Evolutionary conservation across 37 sponge, comb jelly and placozoan genomes (phyloP), one percentile per base, ranked within the genome.

Genomic region (Aplysina aerophoba): DNA sequence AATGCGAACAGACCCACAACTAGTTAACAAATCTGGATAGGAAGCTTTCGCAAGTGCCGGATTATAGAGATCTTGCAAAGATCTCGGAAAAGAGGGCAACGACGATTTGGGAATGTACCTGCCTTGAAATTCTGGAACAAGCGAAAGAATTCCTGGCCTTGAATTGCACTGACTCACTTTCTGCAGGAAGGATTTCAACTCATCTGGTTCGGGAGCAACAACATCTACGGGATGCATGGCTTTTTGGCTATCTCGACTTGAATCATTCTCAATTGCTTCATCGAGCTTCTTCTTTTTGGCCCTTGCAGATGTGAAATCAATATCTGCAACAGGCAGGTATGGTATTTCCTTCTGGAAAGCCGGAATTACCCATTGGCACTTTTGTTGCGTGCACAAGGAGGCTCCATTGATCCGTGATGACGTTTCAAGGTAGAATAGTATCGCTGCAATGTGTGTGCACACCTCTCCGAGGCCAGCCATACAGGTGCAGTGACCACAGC

Each of bases 401-500:
- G 24, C 41, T 14, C 85, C 78, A 37, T 55, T 28, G 14, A 85
- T 54, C 25, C 78, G 2, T 28, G 61, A 27, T 22, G 59, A 33
- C 30, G 85, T n/a, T 31, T 84, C 85, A 34, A 85, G 27, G 11
- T 73, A 73, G 55, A 85, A 85, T 33, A 85, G 62, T 5, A 85
- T 11, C 4, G 85, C 75, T 57, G 77, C 75, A 25, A 85, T 36
- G n/a, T 87, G 88, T 27, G 88, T 57, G 61, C 88, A 87, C n/a
- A 19, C 82, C 20, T 81, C 82, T 24, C 88, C 88, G 39, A 87
- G 77, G 19, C 88, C 82, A 36, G 88, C 88, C 88, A 87, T 87
- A 28, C 88, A 81, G 11, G 59, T 87, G 25, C 88, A 87, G 33
- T 87, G 88, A 16, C 74, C 89, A 83, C 80, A 35, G 58, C 79